Evolutionary conservation across 2,888 invertebrate species (phyloP).

Genomic region (Hirtodrosophila histrioides): DNA sequence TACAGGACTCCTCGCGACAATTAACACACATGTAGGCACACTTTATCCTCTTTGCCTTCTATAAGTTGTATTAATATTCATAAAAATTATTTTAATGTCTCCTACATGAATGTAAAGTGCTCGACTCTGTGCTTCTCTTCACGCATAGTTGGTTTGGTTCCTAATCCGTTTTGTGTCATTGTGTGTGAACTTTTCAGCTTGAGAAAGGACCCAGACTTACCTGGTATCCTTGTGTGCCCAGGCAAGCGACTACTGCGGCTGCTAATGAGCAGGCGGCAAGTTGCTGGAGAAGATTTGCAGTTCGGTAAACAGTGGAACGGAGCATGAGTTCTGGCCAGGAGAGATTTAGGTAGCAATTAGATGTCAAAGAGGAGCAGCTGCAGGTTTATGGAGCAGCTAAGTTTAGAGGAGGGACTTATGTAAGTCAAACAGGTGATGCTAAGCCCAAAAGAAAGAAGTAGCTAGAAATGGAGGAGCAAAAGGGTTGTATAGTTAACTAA

Average conservation of each 20-base stretch:
- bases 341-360: conserved; percentile 37
- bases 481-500: neutral
- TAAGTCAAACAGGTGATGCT: too few relatives aligned
- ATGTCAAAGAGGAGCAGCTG: conserved; percentile 20
- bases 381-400: conserved; percentile 11
- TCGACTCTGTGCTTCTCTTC: conserved; percentile 26
- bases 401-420: neutral
- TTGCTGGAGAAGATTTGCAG: conserved; percentile 19
- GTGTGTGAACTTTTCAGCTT: conserved; percentile 27
- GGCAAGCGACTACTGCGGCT: conserved; percentile 41
- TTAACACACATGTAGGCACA: conserved; percentile 40
- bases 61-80: conserved; percentile 62
- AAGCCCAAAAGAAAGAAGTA: too few relatives aligned
- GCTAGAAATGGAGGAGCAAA: too few relatives aligned
- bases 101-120: conserved; percentile 52
- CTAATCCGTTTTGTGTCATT: conserved; percentile 50
- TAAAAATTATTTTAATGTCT: conserved; percentile 70
- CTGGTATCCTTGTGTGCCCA: conserved; percentile 33
- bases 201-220: conserved; percentile 52
- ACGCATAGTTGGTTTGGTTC: conserved; percentile 57
- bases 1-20: conserved; percentile 49
- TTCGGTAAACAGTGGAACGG: conserved; percentile 2
- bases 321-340: conserved; percentile 9
- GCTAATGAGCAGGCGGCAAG: conserved; percentile 66
- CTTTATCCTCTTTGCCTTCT: conserved; percentile 33